A percentile compares a stretch with the other conserved stretches of the same genome.
These are phyloP conservation scores for Theodoxus fluviatilis DNA, from an alignment of 2,888 invertebrate species.

Conservation along the genomic window DNA sequence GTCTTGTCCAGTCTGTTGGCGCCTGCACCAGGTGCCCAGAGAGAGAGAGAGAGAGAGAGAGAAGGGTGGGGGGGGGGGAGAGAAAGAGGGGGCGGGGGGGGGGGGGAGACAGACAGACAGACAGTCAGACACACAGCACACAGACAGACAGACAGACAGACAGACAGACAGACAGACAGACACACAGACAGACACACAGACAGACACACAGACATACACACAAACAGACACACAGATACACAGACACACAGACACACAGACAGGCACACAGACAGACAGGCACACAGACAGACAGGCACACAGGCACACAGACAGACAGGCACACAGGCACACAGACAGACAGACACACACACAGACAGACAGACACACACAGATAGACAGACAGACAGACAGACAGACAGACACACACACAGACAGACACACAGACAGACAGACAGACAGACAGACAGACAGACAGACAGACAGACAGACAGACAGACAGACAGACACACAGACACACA, in stretches of 20 bases:
- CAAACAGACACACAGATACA: slow-evolving; percentile 5
- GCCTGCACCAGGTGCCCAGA: neutral
- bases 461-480: slow-evolving; percentile 17
- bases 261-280: slow-evolving; percentile 1
- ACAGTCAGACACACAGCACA: slow-evolving; percentile 9
- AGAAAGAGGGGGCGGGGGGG: neutral
- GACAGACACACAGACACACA: slow-evolving; percentile 20
- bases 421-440: neutral
- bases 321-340: slow-evolving; percentile 6
- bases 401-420: slow-evolving; percentile 7
- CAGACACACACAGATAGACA: neutral
- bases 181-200: neutral
- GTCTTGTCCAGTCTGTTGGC: too few relatives aligned
- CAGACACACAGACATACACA: neutral
- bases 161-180: neutral
- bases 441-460: neutral
- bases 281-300: neutral
- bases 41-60: slow-evolving; percentile 1
- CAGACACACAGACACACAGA: slow-evolving; percentile 2
- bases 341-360: neutral
- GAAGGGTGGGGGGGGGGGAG: slow-evolving; percentile 4
- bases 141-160: neutral
- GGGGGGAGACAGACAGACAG: slow-evolving; percentile 16
- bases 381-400: neutral
- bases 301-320: neutral